Base-by-base conservation (phyloP, 1,140 invertebrate genomes). In the Microplitis demolitor region DNA sequence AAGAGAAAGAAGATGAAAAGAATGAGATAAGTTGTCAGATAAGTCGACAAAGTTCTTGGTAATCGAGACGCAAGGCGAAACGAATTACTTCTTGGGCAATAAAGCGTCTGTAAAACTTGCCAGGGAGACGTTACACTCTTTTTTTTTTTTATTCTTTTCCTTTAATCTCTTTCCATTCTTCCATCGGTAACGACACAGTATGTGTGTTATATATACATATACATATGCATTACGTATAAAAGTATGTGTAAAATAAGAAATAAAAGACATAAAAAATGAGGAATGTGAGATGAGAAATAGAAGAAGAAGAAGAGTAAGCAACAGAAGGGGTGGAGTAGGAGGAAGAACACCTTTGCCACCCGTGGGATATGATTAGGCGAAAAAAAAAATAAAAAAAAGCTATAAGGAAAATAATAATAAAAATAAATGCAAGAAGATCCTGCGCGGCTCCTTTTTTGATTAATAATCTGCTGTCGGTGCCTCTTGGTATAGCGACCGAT, bases 391-490 rank as follows among this genome's bases (percentile, higher is more conserved):
- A 24, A 1, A 24, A 24, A 1, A 24, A 24, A 24, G 24, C 24
- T 24, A 24, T 45, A 35, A 35, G 34, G 34, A 9, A 50, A 50
- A 50, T n/a, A 64, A 64, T 45, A 64, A 35, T 14, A 13, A 35
- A 64, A 35, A n/a, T 64, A 45, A 24, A 35, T 64, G 62, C 62
- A 64, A 50, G 24, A 35, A n/a, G 37, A 64, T 64, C 71, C 56
- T 51, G 62, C 61, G 31, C 66, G 72, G 62, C 34, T 64, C 37
- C 37, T 64, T 50, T 50, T 64, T 76, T 77, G 76, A 77, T 78
- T 77, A 76, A 74, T 74, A 77, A 72, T 74, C 77, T 60, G 6
- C 8, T 51, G 53, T 24, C 6, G 62, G 34, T 64, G 62, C 62
- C 13, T 45, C 13, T n/a, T 13, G 51, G 13, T 54, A 54, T n/a